Conservation (phyloP, 2,113 vertebrate species). For the Cynocephalus volans region DNA sequence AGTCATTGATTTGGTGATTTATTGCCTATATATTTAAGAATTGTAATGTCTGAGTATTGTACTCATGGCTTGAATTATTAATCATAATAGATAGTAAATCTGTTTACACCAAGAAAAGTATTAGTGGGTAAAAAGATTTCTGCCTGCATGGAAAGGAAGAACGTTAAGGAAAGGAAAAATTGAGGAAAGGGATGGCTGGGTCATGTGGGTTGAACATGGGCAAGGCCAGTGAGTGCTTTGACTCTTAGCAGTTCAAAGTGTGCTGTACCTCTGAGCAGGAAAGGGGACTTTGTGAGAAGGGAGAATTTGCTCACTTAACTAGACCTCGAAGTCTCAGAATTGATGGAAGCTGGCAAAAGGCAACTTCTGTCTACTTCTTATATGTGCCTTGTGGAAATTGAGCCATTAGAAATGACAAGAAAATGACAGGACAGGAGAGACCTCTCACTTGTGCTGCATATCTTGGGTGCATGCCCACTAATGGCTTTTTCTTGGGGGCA, state of each 20-base stretch:
- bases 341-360: not conserved
- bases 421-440: not conserved
- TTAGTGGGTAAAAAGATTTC: constrained; percentile 65
- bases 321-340: not conserved
- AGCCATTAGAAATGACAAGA: constrained; percentile 13
- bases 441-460: not conserved
- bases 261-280: not conserved
- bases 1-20: constrained; percentile 68
- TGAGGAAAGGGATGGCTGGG: constrained; percentile 4
- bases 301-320: not conserved
- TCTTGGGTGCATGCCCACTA: not conserved
- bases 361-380: not conserved
- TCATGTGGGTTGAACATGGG: not conserved
- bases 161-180: not conserved
- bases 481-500: not conserved
- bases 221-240: not conserved
- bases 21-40: constrained; percentile 33
- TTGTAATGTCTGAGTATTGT: constrained; percentile 35
- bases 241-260: not conserved
- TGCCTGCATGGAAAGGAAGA: not conserved
- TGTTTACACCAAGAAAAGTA: constrained; percentile 54
- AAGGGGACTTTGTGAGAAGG: not conserved
- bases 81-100: constrained; percentile 60
- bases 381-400: constrained; percentile 6
- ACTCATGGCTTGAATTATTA: constrained; percentile 56